phyloP scores from a whole-genome alignment of 2,797 vertebrate species.

The Trematocara caparti region DNA sequence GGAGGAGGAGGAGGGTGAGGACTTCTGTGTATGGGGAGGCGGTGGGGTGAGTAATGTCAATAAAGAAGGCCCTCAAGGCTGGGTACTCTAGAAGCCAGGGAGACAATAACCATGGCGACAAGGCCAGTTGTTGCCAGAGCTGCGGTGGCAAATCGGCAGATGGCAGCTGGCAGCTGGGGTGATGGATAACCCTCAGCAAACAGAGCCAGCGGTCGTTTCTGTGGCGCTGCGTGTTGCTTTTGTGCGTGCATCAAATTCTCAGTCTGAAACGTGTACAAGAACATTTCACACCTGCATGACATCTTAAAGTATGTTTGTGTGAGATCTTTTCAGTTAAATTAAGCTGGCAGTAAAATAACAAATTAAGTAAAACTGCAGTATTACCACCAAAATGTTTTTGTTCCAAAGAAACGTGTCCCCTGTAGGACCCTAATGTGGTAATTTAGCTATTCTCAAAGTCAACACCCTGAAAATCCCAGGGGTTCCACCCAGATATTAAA shows the following conservation, averaged over 20 bases:
- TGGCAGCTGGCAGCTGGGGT: too few species aligned
- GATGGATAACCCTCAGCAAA: not conserved
- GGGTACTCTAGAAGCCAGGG: not conserved
- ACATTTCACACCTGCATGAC: not conserved
- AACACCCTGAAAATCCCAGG: not conserved
- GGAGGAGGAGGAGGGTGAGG: not conserved
- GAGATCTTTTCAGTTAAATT: not conserved
- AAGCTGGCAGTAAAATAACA: not conserved
- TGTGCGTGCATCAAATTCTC: not conserved
- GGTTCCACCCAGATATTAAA: not conserved
- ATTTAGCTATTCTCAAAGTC: not conserved
- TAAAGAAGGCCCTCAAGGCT: constrained; percentile 28
- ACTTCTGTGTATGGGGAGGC: not conserved
- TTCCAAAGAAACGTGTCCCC: not conserved
- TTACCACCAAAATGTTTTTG: not conserved
- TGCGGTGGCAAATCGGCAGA: constrained; percentile 2
- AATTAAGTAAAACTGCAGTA: not conserved
- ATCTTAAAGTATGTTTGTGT: not conserved
- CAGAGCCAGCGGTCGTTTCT: not conserved
- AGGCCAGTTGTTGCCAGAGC: constrained; percentile 25
- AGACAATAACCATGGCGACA: constrained; percentile 20
- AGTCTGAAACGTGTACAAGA: not conserved
- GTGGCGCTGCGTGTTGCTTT: not conserved
- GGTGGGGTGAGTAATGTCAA: constrained; percentile 50
- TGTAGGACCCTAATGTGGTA: not conserved